Evolutionary conservation across 2,888 invertebrate genomes (phyloP).

Genomic region (Troilus luridus): DNA sequence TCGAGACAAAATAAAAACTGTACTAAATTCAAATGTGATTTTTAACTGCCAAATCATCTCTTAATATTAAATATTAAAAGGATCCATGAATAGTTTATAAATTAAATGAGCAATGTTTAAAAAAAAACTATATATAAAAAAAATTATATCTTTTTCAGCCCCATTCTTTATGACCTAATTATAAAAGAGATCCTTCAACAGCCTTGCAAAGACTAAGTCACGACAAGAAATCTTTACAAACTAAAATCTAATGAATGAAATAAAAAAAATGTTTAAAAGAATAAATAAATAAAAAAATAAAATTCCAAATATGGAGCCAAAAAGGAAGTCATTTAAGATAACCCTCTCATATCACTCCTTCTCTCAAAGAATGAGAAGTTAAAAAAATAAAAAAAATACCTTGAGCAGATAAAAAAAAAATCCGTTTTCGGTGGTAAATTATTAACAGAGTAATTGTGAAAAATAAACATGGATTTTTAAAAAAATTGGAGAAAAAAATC

Average conservation of each 20-base stretch:
- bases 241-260: constrained; percentile 39
- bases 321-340: constrained; percentile 24
- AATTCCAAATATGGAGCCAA: constrained; percentile 44
- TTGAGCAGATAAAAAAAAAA: constrained; percentile 15
- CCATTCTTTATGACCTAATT: constrained; percentile 54
- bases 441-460: constrained; percentile 53
- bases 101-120: constrained; percentile 14
- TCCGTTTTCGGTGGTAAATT: constrained; percentile 44
- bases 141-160: constrained; percentile 35
- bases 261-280: constrained; percentile 10
- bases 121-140: constrained; percentile 48
- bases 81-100: constrained; percentile 9
- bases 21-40: constrained; percentile 10
- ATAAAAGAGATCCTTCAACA: constrained; percentile 56
- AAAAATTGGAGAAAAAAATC: constrained; percentile 59
- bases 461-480: constrained; percentile 49
- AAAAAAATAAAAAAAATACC: constrained; percentile 21
- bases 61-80: constrained; percentile 40
- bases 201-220: constrained; percentile 52
- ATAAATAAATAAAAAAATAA: constrained; percentile 37
- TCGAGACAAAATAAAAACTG: background rate
- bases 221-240: constrained; percentile 40
- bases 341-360: background rate
- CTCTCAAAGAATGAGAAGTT: background rate
- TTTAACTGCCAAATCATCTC: constrained; percentile 5